These are phyloP conservation scores for Indicator maculatus DNA, from an alignment of 2,113 vertebrate species.

Conservation along the genomic window DNA sequence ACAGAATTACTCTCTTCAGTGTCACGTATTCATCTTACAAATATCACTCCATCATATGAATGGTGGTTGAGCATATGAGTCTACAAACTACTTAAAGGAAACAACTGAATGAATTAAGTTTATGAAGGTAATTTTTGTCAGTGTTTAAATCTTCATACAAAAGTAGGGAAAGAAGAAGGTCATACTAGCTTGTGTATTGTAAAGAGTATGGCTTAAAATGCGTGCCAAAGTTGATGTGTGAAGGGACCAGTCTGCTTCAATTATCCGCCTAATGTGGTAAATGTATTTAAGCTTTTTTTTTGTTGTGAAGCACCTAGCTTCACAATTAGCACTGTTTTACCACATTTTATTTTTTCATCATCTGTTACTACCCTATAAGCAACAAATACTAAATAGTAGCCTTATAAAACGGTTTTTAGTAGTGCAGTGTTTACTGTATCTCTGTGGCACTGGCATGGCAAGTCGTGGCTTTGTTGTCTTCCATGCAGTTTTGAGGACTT, in stretches of 20 bases:
- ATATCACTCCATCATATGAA: rapidly evolving
- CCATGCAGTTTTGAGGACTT: not conserved
- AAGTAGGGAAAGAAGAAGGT: not conserved
- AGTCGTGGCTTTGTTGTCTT: not conserved
- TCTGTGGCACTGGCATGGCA: not conserved
- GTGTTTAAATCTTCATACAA: not conserved
- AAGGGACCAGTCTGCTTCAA: not conserved
- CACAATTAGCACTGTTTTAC: not conserved
- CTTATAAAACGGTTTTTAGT: not conserved
- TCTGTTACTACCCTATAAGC: not conserved
- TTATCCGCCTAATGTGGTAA: not conserved
- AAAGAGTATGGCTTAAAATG: not conserved
- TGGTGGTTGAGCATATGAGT: not conserved
- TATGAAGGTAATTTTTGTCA: not conserved
- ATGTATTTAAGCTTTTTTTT: not conserved
- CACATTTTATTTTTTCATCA: not conserved
- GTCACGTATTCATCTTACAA: not conserved
- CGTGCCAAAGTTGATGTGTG: not conserved
- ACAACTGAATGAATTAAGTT: not conserved
- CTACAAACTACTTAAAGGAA: not conserved
- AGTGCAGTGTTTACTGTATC: not conserved
- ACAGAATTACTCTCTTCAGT: not conserved
- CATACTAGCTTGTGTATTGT: not conserved
- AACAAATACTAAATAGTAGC: not conserved
- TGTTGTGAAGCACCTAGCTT: not conserved